Evolutionary conservation across 2,113 vertebrate species (phyloP), one percentile per base, ranked within the genome.

Genomic region (Acanthochromis polyacanthus): DNA sequence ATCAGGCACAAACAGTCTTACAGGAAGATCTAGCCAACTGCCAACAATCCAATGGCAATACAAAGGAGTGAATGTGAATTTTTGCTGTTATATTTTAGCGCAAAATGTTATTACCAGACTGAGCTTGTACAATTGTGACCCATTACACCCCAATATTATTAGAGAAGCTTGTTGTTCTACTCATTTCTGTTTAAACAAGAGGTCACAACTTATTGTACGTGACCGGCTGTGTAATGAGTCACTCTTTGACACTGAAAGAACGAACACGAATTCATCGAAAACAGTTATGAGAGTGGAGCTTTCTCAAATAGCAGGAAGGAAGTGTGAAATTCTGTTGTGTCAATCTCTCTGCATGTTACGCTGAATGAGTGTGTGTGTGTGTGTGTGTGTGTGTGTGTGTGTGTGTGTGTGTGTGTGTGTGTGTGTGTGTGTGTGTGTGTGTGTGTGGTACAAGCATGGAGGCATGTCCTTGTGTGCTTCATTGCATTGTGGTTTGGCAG

Each of bases 251-350:
- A 67, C 52, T 12, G 2, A 66, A 64, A 38, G 23, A 59, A 36
- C 43, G 16, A 38, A 62, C 6, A 62, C 19, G 1, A 9, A 71
- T 66, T 85, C 5, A 51, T 0, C 0, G 0, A 11, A 30, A 78
- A 57, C 2, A 2, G 52, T 62, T 58, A 11, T 5, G 28, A 71
- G 46, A 52, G 36, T 28, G 20, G 20, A 38, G 36, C 36, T 71
- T 40, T 67, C 28, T 68, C 50, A 40, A 70, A 48, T 12, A 25
- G 36, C 15, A 73, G 70, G 78, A 86, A 88, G 85, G 76, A 83
- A 79, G 64, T 79, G 78, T 61, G 51, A 87, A 86, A 83, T 67
- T 61, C 5, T 12, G 0, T 57, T 74, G 55, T n/a, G 59, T 20
- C 28, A 45, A 30, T 64, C 5, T 57, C 56, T 59, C 30, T 74